Evolutionary conservation across 2,797 vertebrate species (phyloP).

Genomic region (Eurystomus glaucurus): DNA sequence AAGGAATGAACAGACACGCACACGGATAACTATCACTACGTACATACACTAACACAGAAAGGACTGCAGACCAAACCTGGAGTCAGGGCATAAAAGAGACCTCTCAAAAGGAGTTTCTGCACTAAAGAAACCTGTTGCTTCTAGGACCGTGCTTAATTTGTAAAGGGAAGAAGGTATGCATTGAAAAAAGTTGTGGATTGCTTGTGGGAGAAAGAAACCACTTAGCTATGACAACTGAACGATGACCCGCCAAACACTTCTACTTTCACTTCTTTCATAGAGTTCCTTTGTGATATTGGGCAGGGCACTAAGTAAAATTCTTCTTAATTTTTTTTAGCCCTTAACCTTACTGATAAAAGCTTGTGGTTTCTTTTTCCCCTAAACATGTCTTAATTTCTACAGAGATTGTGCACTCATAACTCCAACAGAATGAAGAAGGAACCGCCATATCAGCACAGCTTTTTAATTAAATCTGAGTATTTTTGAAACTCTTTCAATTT

Average conservation of each 20-base stretch:
- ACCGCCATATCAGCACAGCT: rapidly evolving
- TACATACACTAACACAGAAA: neutral
- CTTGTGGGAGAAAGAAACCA: neutral
- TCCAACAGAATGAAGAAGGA: neutral
- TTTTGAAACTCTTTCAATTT: neutral
- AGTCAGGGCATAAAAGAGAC: neutral
- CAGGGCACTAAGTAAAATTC: neutral
- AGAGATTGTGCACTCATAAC: neutral
- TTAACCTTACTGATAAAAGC: neutral
- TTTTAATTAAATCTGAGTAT: neutral
- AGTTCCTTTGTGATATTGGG: neutral
- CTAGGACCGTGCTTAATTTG: neutral
- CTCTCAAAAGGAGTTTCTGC: neutral
- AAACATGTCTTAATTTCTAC: neutral
- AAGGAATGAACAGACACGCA: neutral
- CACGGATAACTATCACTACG: rapidly evolving
- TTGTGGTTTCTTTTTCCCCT: rapidly evolving
- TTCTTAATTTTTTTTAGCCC: neutral
- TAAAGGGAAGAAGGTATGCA: neutral
- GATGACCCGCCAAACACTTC: neutral
- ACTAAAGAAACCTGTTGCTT: neutral
- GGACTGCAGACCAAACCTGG: neutral
- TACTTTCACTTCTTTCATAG: neutral
- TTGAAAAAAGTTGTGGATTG: neutral
- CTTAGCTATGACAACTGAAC: neutral